Evolutionary conservation across 1,140 invertebrate genomes (phyloP), one percentile per base, ranked within the genome.

Genomic region (Philaenus spumarius): DNA sequence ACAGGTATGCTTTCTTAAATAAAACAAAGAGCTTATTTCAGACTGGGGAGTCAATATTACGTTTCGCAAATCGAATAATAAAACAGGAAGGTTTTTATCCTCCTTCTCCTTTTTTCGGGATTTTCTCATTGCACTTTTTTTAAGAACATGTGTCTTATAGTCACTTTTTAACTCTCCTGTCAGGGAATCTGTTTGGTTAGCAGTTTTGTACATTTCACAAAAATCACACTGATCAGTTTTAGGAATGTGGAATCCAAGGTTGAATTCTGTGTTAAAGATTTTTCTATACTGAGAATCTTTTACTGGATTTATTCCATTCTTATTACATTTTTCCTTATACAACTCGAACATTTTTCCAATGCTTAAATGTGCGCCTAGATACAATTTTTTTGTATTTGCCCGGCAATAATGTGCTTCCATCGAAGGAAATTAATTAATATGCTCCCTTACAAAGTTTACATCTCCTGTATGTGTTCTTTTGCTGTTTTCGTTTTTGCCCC

Each of bases 1-100:
- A 42, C 67, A 64, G 55, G 67, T 67, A 35, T 72, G 50, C 59
- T 68, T 69, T 50, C 62, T 66, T 61, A 68, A 69, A 62, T 72
- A 72, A 60, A 69, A 73, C 57, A 73, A 72, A 23, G 59, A 61
- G 48, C 65, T 68, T 43, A 67, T 63, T 23, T 73, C 61, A 9
- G 66, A 65, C 54, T 62, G 66, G 6, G 72, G 69, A 74, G 61
- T 9, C n/a, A n/a, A n/a, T n/a, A n/a, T n/a, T n/a, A n/a, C n/a
- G n/a, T n/a, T n/a, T n/a, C n/a, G n/a, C n/a, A 73, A 52, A 64
- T 73, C 72, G 62, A 66, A 73, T 42, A 64, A 61, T 48, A 66
- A 54, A 34, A 64, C 62, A 62, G 59, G 66, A 47, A 64, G 62
- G 22, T 48, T 58, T 42, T 5, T 39, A 40, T 40, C 40, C 11